Conservation (phyloP, 2,888 invertebrate species). For the Abscondita cerata region DNA sequence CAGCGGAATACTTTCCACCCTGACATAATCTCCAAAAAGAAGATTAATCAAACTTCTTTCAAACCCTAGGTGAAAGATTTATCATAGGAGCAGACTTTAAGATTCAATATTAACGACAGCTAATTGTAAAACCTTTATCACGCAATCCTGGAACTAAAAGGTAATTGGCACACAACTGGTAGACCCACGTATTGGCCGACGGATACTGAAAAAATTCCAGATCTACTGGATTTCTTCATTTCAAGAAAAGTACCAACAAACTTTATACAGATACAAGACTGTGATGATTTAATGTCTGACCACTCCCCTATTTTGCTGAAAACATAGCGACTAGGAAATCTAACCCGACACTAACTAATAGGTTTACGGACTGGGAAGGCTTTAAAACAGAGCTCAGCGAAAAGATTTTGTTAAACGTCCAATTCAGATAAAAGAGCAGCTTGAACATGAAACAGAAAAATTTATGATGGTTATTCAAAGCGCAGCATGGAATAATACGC, state of each 20-base stretch:
- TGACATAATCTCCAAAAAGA: constrained; percentile 8
- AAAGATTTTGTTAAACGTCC: constrained; percentile 8
- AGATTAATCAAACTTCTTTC: constrained; percentile 10
- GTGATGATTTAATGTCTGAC: constrained; percentile 14
- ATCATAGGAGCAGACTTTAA: constrained; percentile 11
- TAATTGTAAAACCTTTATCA: constrained; percentile 1
- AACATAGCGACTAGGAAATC: constrained; percentile 7
- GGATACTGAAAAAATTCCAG: constrained; percentile 15
- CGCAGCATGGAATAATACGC: constrained; percentile 13
- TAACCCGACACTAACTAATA: constrained; percentile 11
- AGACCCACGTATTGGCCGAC: constrained; percentile 18
- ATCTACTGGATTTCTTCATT: constrained; percentile 15
- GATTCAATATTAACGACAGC: background rate
- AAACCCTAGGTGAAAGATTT: constrained; percentile 10
- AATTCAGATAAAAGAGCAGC: background rate
- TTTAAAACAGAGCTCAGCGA: constrained; percentile 7
- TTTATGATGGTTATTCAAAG: background rate
- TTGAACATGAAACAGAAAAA: background rate
- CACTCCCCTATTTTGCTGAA: constrained; percentile 13
- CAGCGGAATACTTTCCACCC: constrained; percentile 8
- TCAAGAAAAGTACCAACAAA: constrained; percentile 18
- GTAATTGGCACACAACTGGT: constrained; percentile 8
- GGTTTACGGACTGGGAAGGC: background rate
- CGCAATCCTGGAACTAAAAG: constrained; percentile 4
- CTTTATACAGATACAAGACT: constrained; percentile 9